Conservation (phyloP, 2,797 vertebrate genomes). For the Varecia variegata region DNA sequence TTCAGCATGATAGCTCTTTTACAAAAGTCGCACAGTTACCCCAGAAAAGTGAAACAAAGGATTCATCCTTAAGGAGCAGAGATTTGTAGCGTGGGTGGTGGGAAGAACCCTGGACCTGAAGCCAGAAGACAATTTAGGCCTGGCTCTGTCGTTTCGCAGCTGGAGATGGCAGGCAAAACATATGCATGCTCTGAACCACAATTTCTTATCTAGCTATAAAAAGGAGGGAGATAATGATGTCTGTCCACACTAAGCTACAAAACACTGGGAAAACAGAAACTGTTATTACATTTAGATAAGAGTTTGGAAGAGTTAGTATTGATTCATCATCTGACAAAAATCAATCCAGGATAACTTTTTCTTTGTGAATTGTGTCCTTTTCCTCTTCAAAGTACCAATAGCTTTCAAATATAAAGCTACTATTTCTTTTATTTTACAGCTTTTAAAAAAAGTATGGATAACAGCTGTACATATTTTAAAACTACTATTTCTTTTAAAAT, state of each 20-base stretch:
- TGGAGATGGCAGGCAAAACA: accelerated
- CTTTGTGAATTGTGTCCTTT: conserved; percentile 24
- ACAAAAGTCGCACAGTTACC: conserved; percentile 3
- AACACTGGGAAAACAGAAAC: conserved; percentile 4
- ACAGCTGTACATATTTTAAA: background rate
- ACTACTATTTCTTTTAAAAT: conserved; percentile 2
- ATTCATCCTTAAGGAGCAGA: background rate
- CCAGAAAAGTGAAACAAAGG: background rate
- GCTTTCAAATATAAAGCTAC: conserved; percentile 7
- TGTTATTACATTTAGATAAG: background rate
- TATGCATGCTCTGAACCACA: background rate
- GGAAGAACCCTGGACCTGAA: background rate
- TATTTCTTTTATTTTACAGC: background rate
- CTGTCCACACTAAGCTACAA: background rate
- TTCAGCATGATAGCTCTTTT: conserved; percentile 15
- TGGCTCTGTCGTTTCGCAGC: background rate
- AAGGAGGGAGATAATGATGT: background rate
- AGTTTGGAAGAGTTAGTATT: conserved; percentile 5
- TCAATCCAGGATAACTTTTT: conserved; percentile 31
- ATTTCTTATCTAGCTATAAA: background rate
- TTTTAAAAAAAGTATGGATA: background rate
- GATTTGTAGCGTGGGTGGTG: background rate
- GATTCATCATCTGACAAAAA: conserved; percentile 26
- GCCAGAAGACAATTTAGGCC: background rate
- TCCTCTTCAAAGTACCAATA: conserved; percentile 2